Percentiles rank a stretch among this genome's conserved stretches.
phyloP scores from a whole-genome alignment of 2,113 vertebrate species.

The Lynx canadensis region DNA sequence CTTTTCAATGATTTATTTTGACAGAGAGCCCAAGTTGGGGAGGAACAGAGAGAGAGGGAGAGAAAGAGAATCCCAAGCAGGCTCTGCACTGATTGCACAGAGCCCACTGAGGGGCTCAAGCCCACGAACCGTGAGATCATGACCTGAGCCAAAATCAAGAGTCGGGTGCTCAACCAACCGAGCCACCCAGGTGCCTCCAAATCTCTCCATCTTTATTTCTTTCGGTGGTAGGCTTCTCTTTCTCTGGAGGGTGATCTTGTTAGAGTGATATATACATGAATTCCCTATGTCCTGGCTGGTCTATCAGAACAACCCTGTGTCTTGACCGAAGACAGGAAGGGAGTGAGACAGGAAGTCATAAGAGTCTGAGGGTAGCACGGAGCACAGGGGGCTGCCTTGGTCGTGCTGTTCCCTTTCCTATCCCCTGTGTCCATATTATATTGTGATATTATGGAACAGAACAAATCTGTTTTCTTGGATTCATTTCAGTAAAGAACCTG shows the following conservation, averaged over 20 bases:
- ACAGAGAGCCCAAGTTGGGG: too few species aligned
- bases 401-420: too few species aligned
- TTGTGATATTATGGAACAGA: too few species aligned
- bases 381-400: background rate
- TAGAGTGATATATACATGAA: background rate
- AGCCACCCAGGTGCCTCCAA: background rate
- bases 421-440: background rate
- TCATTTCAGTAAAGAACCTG: constrained; percentile 13
- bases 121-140: too few species aligned
- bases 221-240: background rate
- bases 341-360: background rate
- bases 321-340: background rate
- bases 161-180: too few species aligned
- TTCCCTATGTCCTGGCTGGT: background rate
- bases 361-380: background rate
- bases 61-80: too few species aligned
- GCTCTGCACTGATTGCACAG: too few species aligned
- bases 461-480: background rate
- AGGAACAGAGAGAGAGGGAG: too few species aligned
- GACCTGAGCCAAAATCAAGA: too few species aligned
- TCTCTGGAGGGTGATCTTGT: background rate
- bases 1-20: background rate
- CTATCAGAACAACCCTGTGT: background rate
- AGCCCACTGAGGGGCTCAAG: too few species aligned
- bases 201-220: background rate